Conservation (phyloP, 2,797 vertebrate species). For the Notolabrus celidotus region DNA sequence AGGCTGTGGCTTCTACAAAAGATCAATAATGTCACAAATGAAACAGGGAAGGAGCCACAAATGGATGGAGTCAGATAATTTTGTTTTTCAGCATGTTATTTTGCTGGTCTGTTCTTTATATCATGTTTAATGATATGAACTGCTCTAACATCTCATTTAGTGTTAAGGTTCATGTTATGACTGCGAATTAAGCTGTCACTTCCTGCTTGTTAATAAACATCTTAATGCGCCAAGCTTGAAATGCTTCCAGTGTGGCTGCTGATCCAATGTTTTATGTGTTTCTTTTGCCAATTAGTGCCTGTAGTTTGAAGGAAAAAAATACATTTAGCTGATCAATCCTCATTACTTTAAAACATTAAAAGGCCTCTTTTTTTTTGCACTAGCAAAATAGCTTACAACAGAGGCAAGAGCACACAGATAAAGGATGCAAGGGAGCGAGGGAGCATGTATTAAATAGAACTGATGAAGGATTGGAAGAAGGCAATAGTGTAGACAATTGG, state of each 20-base stretch:
- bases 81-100: too few species aligned
- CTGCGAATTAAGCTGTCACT: slow-evolving; percentile 12
- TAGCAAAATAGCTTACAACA: too few species aligned
- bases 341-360: background rate
- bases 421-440: too few species aligned
- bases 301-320: background rate
- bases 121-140: too few species aligned
- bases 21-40: background rate
- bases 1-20: background rate
- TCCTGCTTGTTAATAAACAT: slow-evolving; percentile 19
- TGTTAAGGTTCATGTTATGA: background rate
- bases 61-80: too few species aligned
- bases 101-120: too few species aligned
- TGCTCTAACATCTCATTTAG: background rate
- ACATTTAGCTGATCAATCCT: background rate
- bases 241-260: slow-evolving; percentile 6
- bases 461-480: background rate
- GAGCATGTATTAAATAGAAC: too few species aligned
- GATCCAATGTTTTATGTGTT: background rate
- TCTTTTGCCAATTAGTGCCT: background rate
- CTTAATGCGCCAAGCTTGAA: slow-evolving; percentile 21
- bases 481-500: background rate
- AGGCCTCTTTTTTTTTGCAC: background rate
- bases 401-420: too few species aligned
- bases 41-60: too few species aligned